Evolutionary conservation across 2,797 vertebrate genomes (phyloP).

Genomic region (Anas bernieri): DNA sequence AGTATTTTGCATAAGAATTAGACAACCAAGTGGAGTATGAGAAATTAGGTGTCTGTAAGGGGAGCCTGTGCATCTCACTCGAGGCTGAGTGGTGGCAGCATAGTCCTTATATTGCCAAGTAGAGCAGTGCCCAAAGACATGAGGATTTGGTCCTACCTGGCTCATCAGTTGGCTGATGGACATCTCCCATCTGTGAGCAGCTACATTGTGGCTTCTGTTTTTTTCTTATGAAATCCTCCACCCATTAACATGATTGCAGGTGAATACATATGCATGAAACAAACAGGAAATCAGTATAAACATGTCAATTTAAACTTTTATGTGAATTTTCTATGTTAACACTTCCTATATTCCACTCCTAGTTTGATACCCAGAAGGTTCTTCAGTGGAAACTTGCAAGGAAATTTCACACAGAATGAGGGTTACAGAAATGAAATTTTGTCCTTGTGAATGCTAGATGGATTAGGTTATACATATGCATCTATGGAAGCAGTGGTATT

Average conservation of each 20-base stretch:
- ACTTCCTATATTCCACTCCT: neutral
- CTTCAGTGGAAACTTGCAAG: neutral
- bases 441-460: neutral
- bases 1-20: neutral
- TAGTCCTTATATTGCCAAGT: rapidly evolving
- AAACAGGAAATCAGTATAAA: neutral
- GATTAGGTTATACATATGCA: neutral
- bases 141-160: rapidly evolving
- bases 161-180: neutral
- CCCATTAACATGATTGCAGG: neutral
- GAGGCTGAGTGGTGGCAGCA: neutral
- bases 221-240: neutral
- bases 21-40: neutral
- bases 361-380: neutral
- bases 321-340: neutral
- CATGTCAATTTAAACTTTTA: neutral
- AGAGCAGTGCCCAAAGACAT: rapidly evolving
- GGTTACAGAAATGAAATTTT: rapidly evolving
- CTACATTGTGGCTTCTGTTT: neutral
- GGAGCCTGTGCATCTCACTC: neutral
- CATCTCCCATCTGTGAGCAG: neutral
- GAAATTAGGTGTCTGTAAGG: neutral
- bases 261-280: neutral
- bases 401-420: neutral
- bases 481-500: neutral